Conservation (phyloP, 1,140 invertebrate species). For the Battus philenor region DNA sequence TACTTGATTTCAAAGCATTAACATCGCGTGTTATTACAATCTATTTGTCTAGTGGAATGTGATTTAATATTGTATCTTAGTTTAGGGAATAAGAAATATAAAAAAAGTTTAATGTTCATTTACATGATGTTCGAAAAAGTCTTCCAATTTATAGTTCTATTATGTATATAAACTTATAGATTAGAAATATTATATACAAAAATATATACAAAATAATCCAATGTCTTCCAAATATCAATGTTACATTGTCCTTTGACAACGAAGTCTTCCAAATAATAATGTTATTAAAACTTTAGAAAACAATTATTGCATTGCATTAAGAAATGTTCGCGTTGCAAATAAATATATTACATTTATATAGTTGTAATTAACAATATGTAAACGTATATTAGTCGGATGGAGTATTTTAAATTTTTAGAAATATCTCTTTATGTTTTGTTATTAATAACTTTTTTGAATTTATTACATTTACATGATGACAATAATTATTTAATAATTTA, state of each 20-base stretch:
- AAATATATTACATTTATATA: too few relatives aligned
- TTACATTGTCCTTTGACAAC: constrained; percentile 51
- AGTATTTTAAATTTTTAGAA: too few relatives aligned
- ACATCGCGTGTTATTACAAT: constrained; percentile 28
- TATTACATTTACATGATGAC: too few relatives aligned
- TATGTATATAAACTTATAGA: constrained; percentile 42
- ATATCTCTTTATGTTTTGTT: too few relatives aligned
- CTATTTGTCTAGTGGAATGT: constrained; percentile 40
- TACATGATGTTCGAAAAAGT: constrained; percentile 28
- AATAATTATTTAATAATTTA: too few relatives aligned
- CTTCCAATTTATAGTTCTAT: constrained; percentile 41
- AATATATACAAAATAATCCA: constrained; percentile 32
- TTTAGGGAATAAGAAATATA: constrained; percentile 23
- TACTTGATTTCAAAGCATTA: constrained; percentile 34
- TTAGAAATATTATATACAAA: constrained; percentile 31
- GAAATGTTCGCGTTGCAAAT: constrained; percentile 5
- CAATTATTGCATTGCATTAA: neutral
- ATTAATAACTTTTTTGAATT: too few relatives aligned
- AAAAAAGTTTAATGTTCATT: constrained; percentile 25
- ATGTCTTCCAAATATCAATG: constrained; percentile 53
- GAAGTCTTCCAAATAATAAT: constrained; percentile 56
- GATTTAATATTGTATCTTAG: constrained; percentile 31
- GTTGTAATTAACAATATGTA: too few relatives aligned
- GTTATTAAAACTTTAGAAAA: constrained; percentile 10
- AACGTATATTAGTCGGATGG: too few relatives aligned